A percentile compares a stretch with the other conserved stretches of the same genome.
These are phyloP conservation scores for Panagrolaimus sp. DNA, from an alignment of 1,140 invertebrate species.

Conservation along the genomic window DNA sequence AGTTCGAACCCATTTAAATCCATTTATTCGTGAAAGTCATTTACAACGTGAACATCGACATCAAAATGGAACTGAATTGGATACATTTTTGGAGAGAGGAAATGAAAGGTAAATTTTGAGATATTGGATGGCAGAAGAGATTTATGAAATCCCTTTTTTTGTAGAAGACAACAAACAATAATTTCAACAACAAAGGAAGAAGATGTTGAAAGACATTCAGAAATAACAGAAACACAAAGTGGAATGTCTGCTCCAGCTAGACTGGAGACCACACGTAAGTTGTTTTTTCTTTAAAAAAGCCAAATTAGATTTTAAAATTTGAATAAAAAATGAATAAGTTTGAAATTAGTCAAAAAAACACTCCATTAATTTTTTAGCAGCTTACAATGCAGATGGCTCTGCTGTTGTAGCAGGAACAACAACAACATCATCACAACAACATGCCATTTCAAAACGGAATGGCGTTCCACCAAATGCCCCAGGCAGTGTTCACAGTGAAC, in stretches of 20 bases:
- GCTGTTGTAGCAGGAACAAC: no score
- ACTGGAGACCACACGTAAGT: no score
- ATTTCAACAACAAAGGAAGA: no score
- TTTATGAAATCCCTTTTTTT: background rate
- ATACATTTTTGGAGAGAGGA: background rate
- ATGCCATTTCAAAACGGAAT: background rate
- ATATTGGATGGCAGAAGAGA: background rate
- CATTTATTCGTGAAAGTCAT: slow-evolving; percentile 1
- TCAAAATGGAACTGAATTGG: background rate
- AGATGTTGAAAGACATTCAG: no score
- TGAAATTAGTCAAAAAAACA: background rate
- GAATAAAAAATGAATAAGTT: background rate
- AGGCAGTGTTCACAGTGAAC: background rate
- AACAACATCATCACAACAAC: background rate
- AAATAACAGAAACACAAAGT: no score
- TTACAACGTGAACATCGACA: no score
- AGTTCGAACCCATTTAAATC: background rate
- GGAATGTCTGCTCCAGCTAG: no score
- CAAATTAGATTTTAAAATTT: no score
- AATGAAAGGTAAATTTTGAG: slow-evolving; percentile 2
- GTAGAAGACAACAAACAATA: background rate
- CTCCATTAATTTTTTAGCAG: background rate
- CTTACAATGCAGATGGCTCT: background rate
- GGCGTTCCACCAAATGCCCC: background rate
- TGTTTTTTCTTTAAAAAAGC: no score